Evolutionary conservation across 1,140 invertebrate species (phyloP).

Genomic region (Drosophila mayri): DNA sequence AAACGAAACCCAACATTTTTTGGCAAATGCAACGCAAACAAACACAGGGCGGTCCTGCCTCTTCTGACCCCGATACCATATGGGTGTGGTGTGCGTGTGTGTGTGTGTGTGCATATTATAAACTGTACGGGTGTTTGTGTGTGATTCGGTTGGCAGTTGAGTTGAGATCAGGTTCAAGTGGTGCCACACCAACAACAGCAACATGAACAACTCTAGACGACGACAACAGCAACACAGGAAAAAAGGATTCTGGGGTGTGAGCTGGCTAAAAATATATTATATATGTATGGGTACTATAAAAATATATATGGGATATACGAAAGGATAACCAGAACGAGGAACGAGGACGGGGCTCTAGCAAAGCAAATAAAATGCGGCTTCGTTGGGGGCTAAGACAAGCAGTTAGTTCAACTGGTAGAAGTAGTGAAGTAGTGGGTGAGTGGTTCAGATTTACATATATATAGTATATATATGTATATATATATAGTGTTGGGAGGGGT

Average conservation of each 20-base stretch:
- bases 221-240: slow-evolving; percentile 14
- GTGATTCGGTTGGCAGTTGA: slow-evolving; percentile 36
- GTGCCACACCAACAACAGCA: slow-evolving; percentile 39
- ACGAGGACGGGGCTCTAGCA: too few species aligned
- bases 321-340: background rate
- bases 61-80: slow-evolving; percentile 22
- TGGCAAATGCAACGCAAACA: slow-evolving; percentile 45
- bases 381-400: slow-evolving; percentile 29
- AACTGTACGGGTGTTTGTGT: background rate
- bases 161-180: slow-evolving; percentile 52
- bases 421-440: background rate
- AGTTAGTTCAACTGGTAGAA: slow-evolving; percentile 22
- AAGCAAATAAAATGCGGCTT: slow-evolving; percentile 37
- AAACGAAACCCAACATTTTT: slow-evolving; percentile 42
- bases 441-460: background rate
- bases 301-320: slow-evolving; percentile 21
- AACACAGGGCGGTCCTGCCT: background rate
- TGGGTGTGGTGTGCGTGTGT: slow-evolving; percentile 2
- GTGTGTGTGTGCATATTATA: slow-evolving; percentile 11
- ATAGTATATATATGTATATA: background rate
- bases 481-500: background rate
- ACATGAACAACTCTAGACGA: slow-evolving; percentile 27
- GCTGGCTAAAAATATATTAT: slow-evolving; percentile 31
- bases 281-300: slow-evolving; percentile 15
- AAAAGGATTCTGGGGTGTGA: background rate